A percentile compares a stretch with the other conserved stretches of the same genome.
Evolutionary conservation across 2,797 vertebrate species (phyloP).

Genomic region (Protosalanx chinensis): DNA sequence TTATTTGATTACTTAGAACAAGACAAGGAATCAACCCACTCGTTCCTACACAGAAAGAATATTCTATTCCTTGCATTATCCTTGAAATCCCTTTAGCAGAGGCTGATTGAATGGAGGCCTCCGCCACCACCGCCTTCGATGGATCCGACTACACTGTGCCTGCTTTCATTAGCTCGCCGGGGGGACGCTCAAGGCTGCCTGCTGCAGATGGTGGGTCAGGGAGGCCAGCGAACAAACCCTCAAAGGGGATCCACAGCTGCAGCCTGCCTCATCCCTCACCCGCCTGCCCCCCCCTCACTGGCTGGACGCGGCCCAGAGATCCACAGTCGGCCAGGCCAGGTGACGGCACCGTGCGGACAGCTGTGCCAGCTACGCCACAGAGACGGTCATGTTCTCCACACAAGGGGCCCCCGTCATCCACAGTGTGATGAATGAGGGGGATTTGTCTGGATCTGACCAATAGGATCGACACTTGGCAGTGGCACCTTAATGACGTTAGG

Average conservation of each 20-base stretch:
- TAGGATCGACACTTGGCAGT: background rate
- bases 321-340: conserved; percentile 21
- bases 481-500: background rate
- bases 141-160: conserved; percentile 29
- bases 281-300: conserved; percentile 26
- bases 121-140: background rate
- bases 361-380: background rate
- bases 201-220: conserved; percentile 58
- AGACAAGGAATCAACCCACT: no score
- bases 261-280: conserved; percentile 8
- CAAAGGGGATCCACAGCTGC: conserved; percentile 57
- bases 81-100: background rate
- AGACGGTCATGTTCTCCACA: background rate
- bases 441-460: background rate
- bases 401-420: background rate
- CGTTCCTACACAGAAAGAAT: no score
- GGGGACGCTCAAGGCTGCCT: conserved; percentile 39
- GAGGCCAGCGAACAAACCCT: conserved; percentile 47
- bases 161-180: conserved; percentile 53
- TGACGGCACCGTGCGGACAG: conserved; percentile 1
- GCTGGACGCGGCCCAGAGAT: conserved; percentile 31
- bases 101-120: background rate
- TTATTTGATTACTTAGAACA: background rate
- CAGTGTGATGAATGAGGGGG: background rate
- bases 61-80: no score